These are phyloP conservation scores for Dusona sp. DNA, from an alignment of 2,888 invertebrate genomes.

Conservation along the genomic window DNA sequence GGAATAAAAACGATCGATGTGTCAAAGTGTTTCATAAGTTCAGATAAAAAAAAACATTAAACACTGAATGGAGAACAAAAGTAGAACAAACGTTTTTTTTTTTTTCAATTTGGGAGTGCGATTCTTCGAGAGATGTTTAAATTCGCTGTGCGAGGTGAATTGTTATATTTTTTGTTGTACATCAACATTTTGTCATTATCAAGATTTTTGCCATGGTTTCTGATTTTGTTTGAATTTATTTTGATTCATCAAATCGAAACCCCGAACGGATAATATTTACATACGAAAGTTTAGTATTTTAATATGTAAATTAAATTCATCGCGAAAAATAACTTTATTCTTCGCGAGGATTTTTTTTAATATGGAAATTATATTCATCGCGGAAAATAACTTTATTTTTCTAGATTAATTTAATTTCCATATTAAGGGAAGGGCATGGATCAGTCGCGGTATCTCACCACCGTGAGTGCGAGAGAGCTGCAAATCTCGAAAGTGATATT, in stretches of 20 bases:
- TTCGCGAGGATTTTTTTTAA: no score
- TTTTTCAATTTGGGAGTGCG: neutral
- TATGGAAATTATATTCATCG: no score
- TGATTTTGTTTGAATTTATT: neutral
- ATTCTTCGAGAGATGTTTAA: neutral
- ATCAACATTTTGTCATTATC: neutral
- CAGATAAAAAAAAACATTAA: neutral
- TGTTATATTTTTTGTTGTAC: neutral
- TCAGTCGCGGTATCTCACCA: no score
- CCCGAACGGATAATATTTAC: neutral
- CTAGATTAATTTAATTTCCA: no score
- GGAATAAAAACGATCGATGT: neutral
- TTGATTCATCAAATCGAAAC: neutral
- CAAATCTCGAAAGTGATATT: no score
- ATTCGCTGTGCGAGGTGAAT: neutral
- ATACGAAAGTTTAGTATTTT: neutral
- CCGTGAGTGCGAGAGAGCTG: no score
- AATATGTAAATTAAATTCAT: neutral
- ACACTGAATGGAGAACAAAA: neutral
- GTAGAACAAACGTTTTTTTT: neutral
- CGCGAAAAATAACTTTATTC: neutral
- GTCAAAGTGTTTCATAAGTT: neutral
- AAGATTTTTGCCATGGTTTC: neutral
- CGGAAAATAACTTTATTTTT: no score
- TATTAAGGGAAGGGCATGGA: no score